These are phyloP conservation scores for Urocyon cinereoargenteus DNA, from an alignment of 2,797 vertebrate genomes.

Conservation along the genomic window DNA sequence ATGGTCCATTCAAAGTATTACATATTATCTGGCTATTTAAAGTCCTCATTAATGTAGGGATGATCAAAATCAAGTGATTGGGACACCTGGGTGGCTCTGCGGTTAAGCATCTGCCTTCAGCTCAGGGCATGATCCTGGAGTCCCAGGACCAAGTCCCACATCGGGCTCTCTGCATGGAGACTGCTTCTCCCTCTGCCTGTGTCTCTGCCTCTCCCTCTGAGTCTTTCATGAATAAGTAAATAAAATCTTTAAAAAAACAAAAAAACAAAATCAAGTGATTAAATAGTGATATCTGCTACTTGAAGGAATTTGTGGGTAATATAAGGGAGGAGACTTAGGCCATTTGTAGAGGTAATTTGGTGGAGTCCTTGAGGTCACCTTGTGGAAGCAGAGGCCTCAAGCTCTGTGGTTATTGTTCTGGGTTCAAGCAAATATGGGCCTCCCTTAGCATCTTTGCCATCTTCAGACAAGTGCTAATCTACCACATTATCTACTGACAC, in stretches of 20 bases:
- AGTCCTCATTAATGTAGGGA: background rate
- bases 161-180: too few relatives aligned
- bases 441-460: background rate
- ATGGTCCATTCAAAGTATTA: background rate
- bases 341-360: background rate
- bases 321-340: background rate
- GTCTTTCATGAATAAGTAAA: too few relatives aligned
- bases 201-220: too few relatives aligned
- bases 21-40: background rate
- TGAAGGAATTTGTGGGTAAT: background rate
- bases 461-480: background rate
- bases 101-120: too few relatives aligned
- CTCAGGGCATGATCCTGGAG: too few relatives aligned
- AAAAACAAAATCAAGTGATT: background rate
- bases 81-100: too few relatives aligned
- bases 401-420: background rate
- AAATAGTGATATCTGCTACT: background rate
- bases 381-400: background rate
- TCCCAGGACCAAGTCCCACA: too few relatives aligned
- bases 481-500: background rate
- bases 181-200: too few relatives aligned
- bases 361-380: background rate
- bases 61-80: conserved; percentile 6
- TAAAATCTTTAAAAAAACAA: too few relatives aligned
- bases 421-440: background rate